phyloP scores from a whole-genome alignment of 2,113 vertebrate species.

The Entomyzon cyanotis region DNA sequence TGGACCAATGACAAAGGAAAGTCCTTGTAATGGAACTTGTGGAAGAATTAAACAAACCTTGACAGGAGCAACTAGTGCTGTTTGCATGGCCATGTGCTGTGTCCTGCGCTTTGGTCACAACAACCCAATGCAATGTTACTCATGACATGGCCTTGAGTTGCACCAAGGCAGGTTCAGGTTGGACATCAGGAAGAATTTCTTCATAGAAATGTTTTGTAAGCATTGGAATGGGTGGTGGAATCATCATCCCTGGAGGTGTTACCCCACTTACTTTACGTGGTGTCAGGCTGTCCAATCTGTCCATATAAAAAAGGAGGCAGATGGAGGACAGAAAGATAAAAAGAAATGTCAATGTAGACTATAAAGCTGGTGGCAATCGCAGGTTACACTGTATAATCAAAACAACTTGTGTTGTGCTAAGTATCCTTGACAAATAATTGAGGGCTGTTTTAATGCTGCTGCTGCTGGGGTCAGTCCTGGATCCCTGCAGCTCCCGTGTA shows the following conservation, averaged over 20 bases:
- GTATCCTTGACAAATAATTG: background rate
- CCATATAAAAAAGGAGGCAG: background rate
- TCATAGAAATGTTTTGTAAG: background rate
- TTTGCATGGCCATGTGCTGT: fast-evolving
- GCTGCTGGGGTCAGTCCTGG: background rate
- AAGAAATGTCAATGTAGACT: background rate
- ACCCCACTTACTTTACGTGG: background rate
- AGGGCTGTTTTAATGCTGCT: background rate
- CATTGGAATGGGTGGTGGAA: background rate
- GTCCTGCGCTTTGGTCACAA: background rate
- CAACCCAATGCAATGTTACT: no score
- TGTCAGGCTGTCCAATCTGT: background rate
- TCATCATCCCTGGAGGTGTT: background rate
- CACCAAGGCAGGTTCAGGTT: background rate
- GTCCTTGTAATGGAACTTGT: background rate
- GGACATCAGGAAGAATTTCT: background rate
- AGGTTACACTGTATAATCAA: background rate
- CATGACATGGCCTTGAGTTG: background rate
- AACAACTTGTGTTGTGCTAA: background rate
- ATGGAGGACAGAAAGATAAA: background rate
- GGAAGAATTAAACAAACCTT: background rate
- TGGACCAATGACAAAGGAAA: background rate
- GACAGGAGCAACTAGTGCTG: background rate
- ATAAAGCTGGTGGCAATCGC: background rate
- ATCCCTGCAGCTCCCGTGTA: background rate